These are phyloP conservation scores for Lagopus leucura DNA, from an alignment of 2,113 vertebrate species.

Conservation along the genomic window DNA sequence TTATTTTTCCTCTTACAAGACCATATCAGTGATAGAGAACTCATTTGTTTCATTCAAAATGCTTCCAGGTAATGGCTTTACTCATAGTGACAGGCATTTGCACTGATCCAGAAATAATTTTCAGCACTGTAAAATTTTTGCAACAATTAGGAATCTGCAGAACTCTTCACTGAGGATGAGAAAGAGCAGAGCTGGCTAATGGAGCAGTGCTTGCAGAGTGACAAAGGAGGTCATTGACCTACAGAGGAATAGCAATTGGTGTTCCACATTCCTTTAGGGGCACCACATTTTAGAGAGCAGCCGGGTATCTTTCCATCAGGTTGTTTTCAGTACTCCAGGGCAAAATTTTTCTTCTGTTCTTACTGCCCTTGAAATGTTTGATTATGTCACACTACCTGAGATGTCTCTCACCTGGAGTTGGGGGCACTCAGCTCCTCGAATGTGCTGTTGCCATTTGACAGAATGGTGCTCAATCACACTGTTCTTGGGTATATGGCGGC, in stretches of 20 bases:
- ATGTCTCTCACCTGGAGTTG: neutral
- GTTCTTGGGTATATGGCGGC: neutral
- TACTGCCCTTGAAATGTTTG: neutral
- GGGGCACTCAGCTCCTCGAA: neutral
- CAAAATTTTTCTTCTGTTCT: neutral
- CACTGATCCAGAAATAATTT: conserved; percentile 17
- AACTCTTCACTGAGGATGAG: neutral
- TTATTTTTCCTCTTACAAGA: neutral
- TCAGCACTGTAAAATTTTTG: neutral
- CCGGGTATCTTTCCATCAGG: neutral
- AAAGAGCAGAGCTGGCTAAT: conserved; percentile 7
- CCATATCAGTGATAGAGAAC: neutral
- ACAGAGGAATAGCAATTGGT: neutral
- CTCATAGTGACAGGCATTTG: neutral
- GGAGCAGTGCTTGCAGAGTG: neutral
- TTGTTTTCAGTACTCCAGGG: neutral
- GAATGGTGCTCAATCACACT: neutral
- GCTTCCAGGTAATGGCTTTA: neutral
- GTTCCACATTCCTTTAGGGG: conserved; percentile 7
- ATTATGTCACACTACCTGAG: neutral
- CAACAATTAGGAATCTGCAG: conserved; percentile 23
- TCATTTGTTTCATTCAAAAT: neutral
- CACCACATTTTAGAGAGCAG: neutral
- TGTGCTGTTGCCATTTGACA: neutral
- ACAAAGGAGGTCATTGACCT: conserved; percentile 4